Conservation (phyloP, 2,113 vertebrate genomes). For the Laticauda colubrina region DNA sequence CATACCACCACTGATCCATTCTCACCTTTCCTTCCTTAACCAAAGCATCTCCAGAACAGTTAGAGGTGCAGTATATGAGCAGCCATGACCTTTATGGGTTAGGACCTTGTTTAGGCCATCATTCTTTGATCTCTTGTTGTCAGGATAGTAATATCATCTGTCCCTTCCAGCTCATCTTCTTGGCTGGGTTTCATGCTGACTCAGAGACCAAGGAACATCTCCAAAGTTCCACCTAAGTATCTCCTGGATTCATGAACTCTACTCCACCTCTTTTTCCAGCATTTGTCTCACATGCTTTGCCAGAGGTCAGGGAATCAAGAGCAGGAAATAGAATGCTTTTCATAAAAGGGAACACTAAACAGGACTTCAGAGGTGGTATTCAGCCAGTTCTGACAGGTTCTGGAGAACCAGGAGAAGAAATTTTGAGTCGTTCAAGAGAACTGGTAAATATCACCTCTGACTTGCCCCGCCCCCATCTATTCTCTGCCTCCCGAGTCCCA, state of each 20-base stretch:
- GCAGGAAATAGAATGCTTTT: not conserved
- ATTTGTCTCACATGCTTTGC: not conserved
- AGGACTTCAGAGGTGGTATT: not conserved
- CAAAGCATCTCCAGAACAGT: not conserved
- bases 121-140: not conserved
- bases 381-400: too few relatives aligned
- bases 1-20: too few relatives aligned
- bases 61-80: not conserved
- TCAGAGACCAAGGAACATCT: constrained; percentile 9
- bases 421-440: too few relatives aligned
- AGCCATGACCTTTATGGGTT: not conserved
- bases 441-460: too few relatives aligned
- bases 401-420: too few relatives aligned
- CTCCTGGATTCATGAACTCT: not conserved
- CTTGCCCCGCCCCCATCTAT: too few relatives aligned
- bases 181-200: not conserved
- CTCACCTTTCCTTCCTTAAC: not conserved
- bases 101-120: not conserved
- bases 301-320: not conserved
- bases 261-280: not conserved
- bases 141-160: not conserved
- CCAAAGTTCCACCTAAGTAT: not conserved
- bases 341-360: not conserved
- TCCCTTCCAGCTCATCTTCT: constrained; percentile 1
- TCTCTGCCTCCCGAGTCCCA: too few relatives aligned